These are phyloP conservation scores for Ostrea denselamellosa DNA, from an alignment of 1,140 invertebrate species.

Conservation along the genomic window DNA sequence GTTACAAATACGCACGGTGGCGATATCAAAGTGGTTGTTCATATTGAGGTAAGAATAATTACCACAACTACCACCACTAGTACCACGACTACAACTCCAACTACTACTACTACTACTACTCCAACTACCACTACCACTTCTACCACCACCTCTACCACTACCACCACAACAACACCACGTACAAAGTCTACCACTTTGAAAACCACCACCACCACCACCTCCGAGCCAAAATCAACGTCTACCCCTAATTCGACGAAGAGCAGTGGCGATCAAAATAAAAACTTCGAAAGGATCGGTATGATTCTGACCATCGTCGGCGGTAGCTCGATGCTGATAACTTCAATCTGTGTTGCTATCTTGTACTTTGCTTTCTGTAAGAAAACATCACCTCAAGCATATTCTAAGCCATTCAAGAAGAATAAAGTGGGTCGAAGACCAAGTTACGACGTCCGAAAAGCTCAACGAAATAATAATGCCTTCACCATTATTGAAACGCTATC, in stretches of 20 bases:
- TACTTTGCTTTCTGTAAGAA: conserved; percentile 27
- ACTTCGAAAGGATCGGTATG: not conserved
- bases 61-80: conserved; percentile 15
- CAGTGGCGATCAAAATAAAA: not conserved
- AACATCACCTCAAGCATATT: not conserved
- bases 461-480: conserved; percentile 10
- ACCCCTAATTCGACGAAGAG: not conserved
- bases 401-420: not conserved
- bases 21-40: conserved; percentile 7
- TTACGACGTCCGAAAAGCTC: conserved; percentile 1
- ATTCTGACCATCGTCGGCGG: conserved; percentile 9
- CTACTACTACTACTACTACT: conserved; percentile 25
- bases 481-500: conserved; percentile 29
- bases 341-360: conserved; percentile 16
- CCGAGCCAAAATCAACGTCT: not conserved
- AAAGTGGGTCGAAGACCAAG: conserved; percentile 1
- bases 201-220: not conserved
- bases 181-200: not conserved
- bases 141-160: not conserved
- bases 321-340: conserved; percentile 9
- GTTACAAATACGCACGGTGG: not conserved
- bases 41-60: conserved; percentile 21
- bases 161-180: not conserved
- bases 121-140: not conserved
- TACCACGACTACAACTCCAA: not conserved